These are phyloP conservation scores for Microplitis manilae DNA, from an alignment of 2,888 invertebrate genomes.

Conservation along the genomic window DNA sequence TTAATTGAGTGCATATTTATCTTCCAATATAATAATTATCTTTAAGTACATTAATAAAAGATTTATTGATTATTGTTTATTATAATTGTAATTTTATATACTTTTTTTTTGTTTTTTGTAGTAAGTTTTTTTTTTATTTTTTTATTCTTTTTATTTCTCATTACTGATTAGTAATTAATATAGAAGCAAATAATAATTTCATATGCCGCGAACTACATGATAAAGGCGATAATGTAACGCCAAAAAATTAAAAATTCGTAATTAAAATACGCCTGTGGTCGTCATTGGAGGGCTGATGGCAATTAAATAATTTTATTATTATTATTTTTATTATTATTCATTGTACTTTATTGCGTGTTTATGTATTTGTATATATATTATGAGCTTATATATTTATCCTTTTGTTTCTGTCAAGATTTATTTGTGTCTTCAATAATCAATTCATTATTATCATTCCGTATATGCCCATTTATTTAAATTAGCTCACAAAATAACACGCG, in stretches of 20 bases:
- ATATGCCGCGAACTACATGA: conserved; percentile 13
- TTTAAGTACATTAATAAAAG: conserved; percentile 39
- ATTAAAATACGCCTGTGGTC: conserved; percentile 11
- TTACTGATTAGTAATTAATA: conserved; percentile 1
- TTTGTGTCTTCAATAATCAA: background rate
- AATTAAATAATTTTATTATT: conserved; percentile 12
- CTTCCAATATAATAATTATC: conserved; percentile 20
- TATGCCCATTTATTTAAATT: conserved; percentile 29
- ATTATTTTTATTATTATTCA: conserved; percentile 6
- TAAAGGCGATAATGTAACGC: conserved; percentile 16
- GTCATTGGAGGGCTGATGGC: conserved; percentile 17
- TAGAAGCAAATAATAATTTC: conserved; percentile 15
- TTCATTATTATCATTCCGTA: conserved; percentile 19
- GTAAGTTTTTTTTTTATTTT: conserved; percentile 30
- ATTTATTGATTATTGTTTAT: conserved; percentile 37
- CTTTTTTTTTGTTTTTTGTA: conserved; percentile 34
- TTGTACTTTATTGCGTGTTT: background rate
- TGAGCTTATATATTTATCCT: background rate
- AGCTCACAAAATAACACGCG: background rate
- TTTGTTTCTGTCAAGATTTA: background rate
- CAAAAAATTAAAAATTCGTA: conserved; percentile 1
- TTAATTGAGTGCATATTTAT: background rate
- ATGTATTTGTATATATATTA: background rate
- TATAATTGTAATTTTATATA: conserved; percentile 35
- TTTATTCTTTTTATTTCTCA: conserved; percentile 39